Base-by-base conservation (phyloP, 2,113 vertebrate species). In the Fregetta grallaria region DNA sequence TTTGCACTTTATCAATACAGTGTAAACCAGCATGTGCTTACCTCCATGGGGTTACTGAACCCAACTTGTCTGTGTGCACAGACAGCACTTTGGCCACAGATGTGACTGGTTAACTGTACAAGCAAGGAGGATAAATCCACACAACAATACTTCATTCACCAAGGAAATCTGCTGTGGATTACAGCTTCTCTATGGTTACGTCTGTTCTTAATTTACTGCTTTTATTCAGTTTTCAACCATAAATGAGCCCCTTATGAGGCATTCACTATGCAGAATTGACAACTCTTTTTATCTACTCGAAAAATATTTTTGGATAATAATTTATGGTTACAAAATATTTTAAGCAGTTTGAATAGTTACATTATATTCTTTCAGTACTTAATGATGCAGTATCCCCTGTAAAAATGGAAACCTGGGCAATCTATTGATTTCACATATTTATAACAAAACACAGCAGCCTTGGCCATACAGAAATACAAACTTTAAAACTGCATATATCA, bases 291-390 rank as follows among this genome's bases (percentile, higher is more conserved):
- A 98, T 98, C 98, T 98, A 97, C 98, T 98, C 76, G 36, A 98
- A 98, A 98, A 98, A 98, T 98, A 98, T 98, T 98, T 98, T 98
- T 97, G 98, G 98, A 98, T 98, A 98, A 98, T 98, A 98, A 98
- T 98, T 98, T 98, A 98, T 98, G 98, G 98, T 97, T 98, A 98
- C 78, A 59, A 98, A 98, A 98, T 98, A 98, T 98, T 98, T 98
- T 97, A 98, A 98, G 98, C 97, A 97, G 97, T 97, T 98, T 97
- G 97, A 98, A 98, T 98, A 98, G 98, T 98, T 97, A 97, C 95
- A 98, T 97, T 98, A 98, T 98, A 98, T 97, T 97, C 96, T 97
- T 97, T 97, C 97, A 96, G 82, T 97, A 95, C 93, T 97, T 98
- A 98, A 98, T 94, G 96, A 97, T 97, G 96, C 95, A 98, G 89